A percentile compares a stretch with the other conserved stretches of the same genome.
phyloP scores from a whole-genome alignment of 2,888 invertebrate genomes.

The Druceiella hillmani region DNA sequence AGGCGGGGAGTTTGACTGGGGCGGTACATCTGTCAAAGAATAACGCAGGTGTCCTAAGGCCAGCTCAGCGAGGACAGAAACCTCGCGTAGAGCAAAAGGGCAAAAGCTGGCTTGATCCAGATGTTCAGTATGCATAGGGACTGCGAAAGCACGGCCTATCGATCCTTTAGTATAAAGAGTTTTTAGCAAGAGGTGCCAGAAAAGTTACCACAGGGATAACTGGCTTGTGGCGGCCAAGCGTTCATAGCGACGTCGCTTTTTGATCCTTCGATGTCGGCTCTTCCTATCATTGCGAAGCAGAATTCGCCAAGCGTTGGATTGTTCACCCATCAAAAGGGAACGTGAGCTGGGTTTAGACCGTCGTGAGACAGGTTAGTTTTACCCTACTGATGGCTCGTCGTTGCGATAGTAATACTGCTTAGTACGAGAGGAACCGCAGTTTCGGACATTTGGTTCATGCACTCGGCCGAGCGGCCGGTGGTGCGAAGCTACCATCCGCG shows the following conservation, averaged over 20 bases:
- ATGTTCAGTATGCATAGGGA: constrained; percentile 60
- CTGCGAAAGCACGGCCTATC: constrained; percentile 63
- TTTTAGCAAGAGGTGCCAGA: constrained; percentile 63
- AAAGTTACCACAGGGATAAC: constrained; percentile 69
- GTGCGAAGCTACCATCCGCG: constrained; percentile 60
- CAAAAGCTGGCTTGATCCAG: constrained; percentile 62
- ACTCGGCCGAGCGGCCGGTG: constrained; percentile 58
- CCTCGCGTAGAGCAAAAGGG: constrained; percentile 66
- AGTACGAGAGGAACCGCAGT: constrained; percentile 55
- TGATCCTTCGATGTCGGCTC: constrained; percentile 71
- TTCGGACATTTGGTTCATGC: constrained; percentile 57
- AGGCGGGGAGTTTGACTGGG: constrained; percentile 62
- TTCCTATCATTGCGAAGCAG: constrained; percentile 70
- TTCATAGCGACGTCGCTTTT: constrained; percentile 63
- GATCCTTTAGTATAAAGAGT: constrained; percentile 55
- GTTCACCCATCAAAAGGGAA: constrained; percentile 63
- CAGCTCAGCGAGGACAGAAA: constrained; percentile 63
- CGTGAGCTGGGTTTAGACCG: constrained; percentile 63
- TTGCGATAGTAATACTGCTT: constrained; percentile 53
- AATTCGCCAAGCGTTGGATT: constrained; percentile 68
- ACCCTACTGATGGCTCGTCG: constrained; percentile 51
- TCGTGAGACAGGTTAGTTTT: constrained; percentile 61
- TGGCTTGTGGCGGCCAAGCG: constrained; percentile 61
- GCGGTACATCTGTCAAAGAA: constrained; percentile 62
- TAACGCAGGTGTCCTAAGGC: constrained; percentile 62